Evolutionary conservation across 2,113 vertebrate genomes (phyloP).

Genomic region (Grammomys surdaster): DNA sequence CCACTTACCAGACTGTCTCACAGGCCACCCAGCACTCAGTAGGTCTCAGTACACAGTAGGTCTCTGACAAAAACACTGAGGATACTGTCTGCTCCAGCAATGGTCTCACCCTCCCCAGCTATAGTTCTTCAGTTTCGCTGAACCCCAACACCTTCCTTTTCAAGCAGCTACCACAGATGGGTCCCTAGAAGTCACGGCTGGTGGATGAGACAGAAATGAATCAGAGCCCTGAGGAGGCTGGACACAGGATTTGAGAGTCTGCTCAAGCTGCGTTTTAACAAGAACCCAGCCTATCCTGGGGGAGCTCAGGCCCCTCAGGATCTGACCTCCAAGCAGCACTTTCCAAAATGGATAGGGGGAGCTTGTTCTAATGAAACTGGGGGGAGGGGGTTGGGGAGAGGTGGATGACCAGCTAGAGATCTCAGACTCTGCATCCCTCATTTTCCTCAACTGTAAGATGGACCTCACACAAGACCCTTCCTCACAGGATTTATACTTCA

Average conservation of each 20-base stretch:
- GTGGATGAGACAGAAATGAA: fast-evolving
- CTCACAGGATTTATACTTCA: not conserved
- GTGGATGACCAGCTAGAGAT: too few species aligned
- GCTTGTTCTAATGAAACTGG: not conserved
- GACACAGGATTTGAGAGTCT: not conserved
- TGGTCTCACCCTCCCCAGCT: not conserved
- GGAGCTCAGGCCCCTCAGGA: not conserved
- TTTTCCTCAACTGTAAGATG: not conserved
- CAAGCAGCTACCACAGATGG: not conserved
- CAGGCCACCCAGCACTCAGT: not conserved
- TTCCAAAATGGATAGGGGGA: not conserved
- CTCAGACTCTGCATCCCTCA: not conserved
- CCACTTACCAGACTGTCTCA: not conserved
- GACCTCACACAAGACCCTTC: not conserved
- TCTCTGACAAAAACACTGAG: not conserved
- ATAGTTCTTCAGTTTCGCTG: not conserved
- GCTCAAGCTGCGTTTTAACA: not conserved
- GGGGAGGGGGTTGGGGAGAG: too few species aligned
- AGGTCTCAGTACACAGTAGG: not conserved
- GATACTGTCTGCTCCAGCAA: not conserved
- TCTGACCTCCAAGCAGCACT: not conserved
- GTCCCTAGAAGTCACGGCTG: not conserved
- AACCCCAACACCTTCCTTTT: not conserved
- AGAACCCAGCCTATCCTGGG: not conserved
- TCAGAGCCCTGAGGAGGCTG: not conserved